Conservation (phyloP, 2,797 vertebrate species). For the Hypotaenidia philippensis region DNA sequence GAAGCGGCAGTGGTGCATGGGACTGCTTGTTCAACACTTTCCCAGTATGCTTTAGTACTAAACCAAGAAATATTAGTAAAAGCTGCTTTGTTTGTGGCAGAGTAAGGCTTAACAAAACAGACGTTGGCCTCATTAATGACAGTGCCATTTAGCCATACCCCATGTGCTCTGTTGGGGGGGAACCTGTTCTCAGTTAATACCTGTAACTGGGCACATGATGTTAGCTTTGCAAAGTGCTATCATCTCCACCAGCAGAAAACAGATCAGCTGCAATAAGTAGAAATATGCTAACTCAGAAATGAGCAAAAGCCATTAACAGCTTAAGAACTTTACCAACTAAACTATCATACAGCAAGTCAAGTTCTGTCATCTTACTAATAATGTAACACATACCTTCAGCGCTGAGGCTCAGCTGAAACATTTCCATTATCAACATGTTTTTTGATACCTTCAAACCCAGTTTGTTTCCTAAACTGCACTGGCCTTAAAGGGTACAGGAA, state of each 20-base stretch:
- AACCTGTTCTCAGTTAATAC: background rate
- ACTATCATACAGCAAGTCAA: background rate
- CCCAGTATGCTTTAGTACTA: background rate
- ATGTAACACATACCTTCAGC: background rate
- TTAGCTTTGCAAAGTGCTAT: background rate
- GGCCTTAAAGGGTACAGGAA: background rate
- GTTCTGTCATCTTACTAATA: background rate
- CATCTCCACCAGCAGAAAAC: background rate
- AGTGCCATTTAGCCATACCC: background rate
- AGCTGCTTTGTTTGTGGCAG: background rate
- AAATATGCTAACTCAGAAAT: background rate
- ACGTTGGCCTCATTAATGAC: background rate
- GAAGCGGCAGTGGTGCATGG: slow-evolving; percentile 10
- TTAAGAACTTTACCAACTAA: background rate
- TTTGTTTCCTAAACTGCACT: background rate
- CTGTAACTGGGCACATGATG: background rate
- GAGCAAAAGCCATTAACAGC: background rate
- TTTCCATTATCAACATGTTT: background rate
- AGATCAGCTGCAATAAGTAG: background rate
- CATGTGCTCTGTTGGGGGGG: rapidly evolving
- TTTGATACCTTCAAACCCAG: background rate
- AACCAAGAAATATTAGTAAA: background rate
- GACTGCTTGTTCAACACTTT: background rate
- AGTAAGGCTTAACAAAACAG: background rate
- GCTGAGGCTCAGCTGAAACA: background rate